A percentile compares a stretch with the other conserved stretches of the same genome.
Conservation (phyloP, 2,888 invertebrate species). For the Drosophila robusta region DNA sequence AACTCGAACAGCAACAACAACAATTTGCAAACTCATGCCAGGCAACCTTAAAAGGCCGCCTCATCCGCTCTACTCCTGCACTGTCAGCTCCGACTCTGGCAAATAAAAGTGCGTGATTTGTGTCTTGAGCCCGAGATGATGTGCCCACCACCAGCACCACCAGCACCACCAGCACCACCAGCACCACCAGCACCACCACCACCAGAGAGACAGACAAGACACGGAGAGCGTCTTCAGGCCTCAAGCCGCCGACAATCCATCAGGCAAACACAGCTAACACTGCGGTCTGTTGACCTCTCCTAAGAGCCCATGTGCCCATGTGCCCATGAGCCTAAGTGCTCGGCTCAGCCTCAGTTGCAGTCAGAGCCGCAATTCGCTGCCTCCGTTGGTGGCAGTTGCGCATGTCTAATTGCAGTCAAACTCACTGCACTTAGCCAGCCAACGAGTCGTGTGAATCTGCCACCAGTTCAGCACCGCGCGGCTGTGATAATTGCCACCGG, state of each 20-base stretch:
- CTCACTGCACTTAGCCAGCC: slow-evolving; percentile 43
- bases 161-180: slow-evolving; percentile 64
- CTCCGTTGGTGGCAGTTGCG: slow-evolving; percentile 63
- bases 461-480: slow-evolving; percentile 41
- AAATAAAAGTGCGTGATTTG: slow-evolving; percentile 76
- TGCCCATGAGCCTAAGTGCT: slow-evolving; percentile 24
- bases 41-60: slow-evolving; percentile 76
- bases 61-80: slow-evolving; percentile 54
- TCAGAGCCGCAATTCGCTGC: slow-evolving; percentile 6
- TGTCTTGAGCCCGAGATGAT: slow-evolving; percentile 59
- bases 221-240: slow-evolving; percentile 32
- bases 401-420: slow-evolving; percentile 77
- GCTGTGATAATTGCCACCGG: slow-evolving; percentile 70
- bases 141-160: slow-evolving; percentile 62
- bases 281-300: slow-evolving; percentile 71
- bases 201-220: slow-evolving; percentile 36
- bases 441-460: slow-evolving; percentile 61
- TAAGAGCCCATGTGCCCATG: slow-evolving; percentile 27
- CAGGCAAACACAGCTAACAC: slow-evolving; percentile 59
- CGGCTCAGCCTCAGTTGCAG: slow-evolving; percentile 6
- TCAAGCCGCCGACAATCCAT: slow-evolving; percentile 67
- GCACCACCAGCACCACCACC: slow-evolving; percentile 61
- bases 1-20: slow-evolving; percentile 57
- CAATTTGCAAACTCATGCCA: slow-evolving; percentile 78
- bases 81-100: slow-evolving; percentile 28